Conservation (phyloP, 2,113 vertebrate species). For the Pluvialis apricaria region DNA sequence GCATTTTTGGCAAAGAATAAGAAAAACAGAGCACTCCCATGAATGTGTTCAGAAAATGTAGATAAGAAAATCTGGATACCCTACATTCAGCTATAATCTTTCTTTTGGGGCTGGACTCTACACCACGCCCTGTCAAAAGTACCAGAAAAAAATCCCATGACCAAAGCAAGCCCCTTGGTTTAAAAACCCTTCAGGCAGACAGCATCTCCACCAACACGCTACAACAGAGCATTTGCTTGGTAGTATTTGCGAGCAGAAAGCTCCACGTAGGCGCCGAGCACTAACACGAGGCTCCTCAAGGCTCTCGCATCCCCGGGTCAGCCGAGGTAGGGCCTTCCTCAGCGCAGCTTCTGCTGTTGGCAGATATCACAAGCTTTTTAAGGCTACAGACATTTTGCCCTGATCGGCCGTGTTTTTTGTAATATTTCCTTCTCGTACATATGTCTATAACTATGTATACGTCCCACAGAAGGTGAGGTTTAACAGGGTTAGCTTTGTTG, state of each 20-base stretch:
- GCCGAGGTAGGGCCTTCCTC: neutral
- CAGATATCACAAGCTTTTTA: constrained; percentile 29
- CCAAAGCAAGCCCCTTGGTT: neutral
- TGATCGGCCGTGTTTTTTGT: constrained; percentile 3
- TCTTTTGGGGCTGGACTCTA: neutral
- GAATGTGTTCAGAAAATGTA: neutral
- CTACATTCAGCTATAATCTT: neutral
- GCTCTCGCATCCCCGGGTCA: neutral
- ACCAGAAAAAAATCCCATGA: neutral
- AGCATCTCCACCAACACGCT: neutral
- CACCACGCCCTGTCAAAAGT: neutral
- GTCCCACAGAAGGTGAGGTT: constrained; percentile 68
- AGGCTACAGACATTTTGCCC: constrained; percentile 60
- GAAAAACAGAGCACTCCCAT: neutral
- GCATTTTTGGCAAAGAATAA: constrained; percentile 3
- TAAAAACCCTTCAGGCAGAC: neutral
- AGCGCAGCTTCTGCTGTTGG: neutral
- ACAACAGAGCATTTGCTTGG: neutral
- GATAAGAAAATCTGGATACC: constrained; percentile 4
- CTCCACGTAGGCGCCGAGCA: neutral
- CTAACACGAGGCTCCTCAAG: neutral
- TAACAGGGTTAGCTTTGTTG: constrained; percentile 68
- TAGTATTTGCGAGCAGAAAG: neutral
- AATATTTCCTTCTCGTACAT: constrained; percentile 59
- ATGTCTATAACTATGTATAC: constrained; percentile 66